Evolutionary conservation across 2,888 invertebrate genomes (phyloP).

Genomic region (Parochlus steinenii): DNA sequence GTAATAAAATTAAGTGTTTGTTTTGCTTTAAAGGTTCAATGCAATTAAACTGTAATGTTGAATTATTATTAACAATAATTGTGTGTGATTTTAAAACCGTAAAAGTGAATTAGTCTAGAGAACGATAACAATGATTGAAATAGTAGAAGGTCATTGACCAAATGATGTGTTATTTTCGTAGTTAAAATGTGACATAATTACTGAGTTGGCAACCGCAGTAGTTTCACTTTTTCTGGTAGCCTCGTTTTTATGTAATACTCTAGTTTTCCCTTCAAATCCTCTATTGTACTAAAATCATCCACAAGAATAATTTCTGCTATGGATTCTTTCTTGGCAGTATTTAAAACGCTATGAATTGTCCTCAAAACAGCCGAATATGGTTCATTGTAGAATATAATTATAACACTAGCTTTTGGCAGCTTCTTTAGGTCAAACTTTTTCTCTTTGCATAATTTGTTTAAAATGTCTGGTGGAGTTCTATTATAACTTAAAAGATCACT

Average conservation of each 20-base stretch:
- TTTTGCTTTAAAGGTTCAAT: too few species aligned
- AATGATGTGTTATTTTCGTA: too few species aligned
- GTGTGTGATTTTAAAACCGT: too few species aligned
- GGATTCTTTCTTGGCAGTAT: slow-evolving; percentile 46
- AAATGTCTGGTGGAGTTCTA: slow-evolving; percentile 31
- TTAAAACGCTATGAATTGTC: slow-evolving; percentile 80
- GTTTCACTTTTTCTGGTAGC: slow-evolving; percentile 42
- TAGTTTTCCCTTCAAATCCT: slow-evolving; percentile 46
- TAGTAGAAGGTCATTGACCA: too few species aligned
- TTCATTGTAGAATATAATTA: slow-evolving; percentile 70
- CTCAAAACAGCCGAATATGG: slow-evolving; percentile 55
- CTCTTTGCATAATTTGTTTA: slow-evolving; percentile 6
- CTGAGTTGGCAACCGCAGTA: slow-evolving; percentile 50
- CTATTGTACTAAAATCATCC: slow-evolving; percentile 69
- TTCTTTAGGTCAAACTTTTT: slow-evolving; percentile 29
- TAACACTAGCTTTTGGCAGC: slow-evolving; percentile 48
- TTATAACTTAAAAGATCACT: slow-evolving; percentile 70
- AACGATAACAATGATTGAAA: too few species aligned
- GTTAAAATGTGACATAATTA: too few species aligned
- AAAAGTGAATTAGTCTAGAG: too few species aligned
- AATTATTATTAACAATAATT: too few species aligned
- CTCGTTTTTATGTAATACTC: slow-evolving; percentile 54
- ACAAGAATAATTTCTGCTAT: slow-evolving; percentile 75
- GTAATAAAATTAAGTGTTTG: too few species aligned
- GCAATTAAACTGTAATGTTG: too few species aligned